phyloP scores from a whole-genome alignment of 2,888 invertebrate species.

The Hetaerina titia region DNA sequence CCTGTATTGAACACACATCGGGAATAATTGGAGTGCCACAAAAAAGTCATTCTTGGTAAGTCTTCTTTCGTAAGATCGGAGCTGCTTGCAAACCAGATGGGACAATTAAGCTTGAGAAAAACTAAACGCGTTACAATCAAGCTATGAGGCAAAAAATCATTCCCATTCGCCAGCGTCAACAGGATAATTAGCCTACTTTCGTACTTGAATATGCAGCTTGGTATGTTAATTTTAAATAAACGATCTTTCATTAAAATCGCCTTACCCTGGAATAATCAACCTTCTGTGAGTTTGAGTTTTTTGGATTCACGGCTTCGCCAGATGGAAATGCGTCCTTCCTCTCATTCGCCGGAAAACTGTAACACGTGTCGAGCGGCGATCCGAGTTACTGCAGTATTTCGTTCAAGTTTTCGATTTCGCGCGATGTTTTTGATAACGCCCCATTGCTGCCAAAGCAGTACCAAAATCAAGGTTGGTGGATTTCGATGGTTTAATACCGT shows the following conservation, averaged over 20 bases:
- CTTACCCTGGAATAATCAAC: neutral
- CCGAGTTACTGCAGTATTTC: neutral
- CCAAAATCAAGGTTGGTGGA: neutral
- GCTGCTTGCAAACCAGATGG: neutral
- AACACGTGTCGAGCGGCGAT: neutral
- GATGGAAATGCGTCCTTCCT: neutral
- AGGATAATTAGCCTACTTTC: slow-evolving; percentile 8
- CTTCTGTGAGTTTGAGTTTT: neutral
- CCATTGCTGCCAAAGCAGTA: neutral
- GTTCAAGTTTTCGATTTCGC: neutral
- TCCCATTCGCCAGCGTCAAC: neutral
- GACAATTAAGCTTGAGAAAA: slow-evolving; percentile 21
- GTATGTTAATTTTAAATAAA: neutral
- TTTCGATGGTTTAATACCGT: neutral
- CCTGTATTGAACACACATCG: neutral
- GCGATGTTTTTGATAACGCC: neutral
- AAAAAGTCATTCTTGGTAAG: neutral
- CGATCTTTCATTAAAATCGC: slow-evolving; percentile 7
- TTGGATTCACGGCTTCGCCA: neutral
- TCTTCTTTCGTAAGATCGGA: slow-evolving; percentile 1
- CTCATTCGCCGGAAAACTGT: neutral
- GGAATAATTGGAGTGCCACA: neutral
- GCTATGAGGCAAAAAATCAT: neutral
- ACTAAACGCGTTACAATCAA: neutral
- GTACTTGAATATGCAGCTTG: neutral